These are phyloP conservation scores for Arctocebus calabarensis DNA, from an alignment of 2,797 vertebrate species.

Conservation along the genomic window DNA sequence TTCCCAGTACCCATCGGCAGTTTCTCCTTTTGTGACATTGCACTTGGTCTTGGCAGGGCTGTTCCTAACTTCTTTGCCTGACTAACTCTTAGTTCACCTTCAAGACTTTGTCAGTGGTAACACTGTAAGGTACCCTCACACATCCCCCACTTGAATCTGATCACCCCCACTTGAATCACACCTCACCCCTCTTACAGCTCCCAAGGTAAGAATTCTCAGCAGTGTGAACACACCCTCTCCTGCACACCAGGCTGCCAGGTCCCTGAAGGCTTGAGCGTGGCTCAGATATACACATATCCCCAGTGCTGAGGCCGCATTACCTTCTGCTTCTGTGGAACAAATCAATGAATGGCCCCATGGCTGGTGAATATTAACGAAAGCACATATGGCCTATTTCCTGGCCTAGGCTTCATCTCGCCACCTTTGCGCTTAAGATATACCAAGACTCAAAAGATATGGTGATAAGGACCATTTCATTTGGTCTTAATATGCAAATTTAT, in stretches of 20 bases:
- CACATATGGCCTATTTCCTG: neutral
- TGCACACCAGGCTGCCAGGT: neutral
- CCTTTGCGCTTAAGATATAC: neutral
- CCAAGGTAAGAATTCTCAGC: neutral
- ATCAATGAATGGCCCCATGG: neutral
- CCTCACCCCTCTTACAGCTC: rapidly evolving
- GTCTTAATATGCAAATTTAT: neutral
- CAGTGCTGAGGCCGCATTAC: neutral
- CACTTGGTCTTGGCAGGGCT: neutral
- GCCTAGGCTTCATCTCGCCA: neutral
- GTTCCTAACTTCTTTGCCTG: neutral
- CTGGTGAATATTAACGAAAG: neutral
- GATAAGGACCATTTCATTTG: neutral
- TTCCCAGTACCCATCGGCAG: neutral
- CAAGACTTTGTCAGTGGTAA: neutral
- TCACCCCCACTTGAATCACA: neutral
- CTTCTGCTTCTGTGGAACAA: neutral
- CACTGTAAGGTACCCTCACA: neutral
- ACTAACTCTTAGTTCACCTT: neutral
- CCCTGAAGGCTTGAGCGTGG: neutral
- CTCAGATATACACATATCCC: neutral
- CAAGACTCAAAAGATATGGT: neutral
- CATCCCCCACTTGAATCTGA: neutral
- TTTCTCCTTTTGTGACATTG: neutral
- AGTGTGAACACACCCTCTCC: neutral